These are phyloP conservation scores for Egretta garzetta DNA, from an alignment of 2,113 vertebrate genomes.

Conservation along the genomic window DNA sequence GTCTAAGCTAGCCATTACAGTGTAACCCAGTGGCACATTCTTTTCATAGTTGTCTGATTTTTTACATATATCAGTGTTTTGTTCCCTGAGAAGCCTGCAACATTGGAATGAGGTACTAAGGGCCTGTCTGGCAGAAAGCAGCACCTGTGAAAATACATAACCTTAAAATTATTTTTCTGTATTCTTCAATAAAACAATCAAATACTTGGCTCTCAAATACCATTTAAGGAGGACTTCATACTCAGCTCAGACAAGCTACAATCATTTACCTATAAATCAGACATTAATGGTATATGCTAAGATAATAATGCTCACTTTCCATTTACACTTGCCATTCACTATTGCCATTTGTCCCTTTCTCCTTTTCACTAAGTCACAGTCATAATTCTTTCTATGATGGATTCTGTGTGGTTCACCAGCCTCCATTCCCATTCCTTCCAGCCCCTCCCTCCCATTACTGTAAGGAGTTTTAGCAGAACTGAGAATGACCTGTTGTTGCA, in stretches of 20 bases:
- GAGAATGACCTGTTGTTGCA: not conserved
- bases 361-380: not conserved
- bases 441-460: not conserved
- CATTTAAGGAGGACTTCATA: not conserved
- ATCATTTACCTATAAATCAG: not conserved
- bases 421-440: not conserved
- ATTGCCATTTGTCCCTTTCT: not conserved
- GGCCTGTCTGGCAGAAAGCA: not conserved
- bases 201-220: not conserved
- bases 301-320: not conserved
- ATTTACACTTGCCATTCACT: not conserved
- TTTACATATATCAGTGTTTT: not conserved
- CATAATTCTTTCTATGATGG: not conserved
- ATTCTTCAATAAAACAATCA: not conserved
- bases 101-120: not conserved
- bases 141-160: not conserved
- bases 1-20: not conserved
- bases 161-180: not conserved
- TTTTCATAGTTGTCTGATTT: not conserved
- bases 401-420: not conserved
- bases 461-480: not conserved
- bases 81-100: not conserved
- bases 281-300: not conserved
- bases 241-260: not conserved
- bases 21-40: rapidly evolving